Percentiles rank a stretch among this genome's conserved stretches.
Evolutionary conservation across 2,888 invertebrate genomes (phyloP).

Genomic region (Orthosia gracilis): DNA sequence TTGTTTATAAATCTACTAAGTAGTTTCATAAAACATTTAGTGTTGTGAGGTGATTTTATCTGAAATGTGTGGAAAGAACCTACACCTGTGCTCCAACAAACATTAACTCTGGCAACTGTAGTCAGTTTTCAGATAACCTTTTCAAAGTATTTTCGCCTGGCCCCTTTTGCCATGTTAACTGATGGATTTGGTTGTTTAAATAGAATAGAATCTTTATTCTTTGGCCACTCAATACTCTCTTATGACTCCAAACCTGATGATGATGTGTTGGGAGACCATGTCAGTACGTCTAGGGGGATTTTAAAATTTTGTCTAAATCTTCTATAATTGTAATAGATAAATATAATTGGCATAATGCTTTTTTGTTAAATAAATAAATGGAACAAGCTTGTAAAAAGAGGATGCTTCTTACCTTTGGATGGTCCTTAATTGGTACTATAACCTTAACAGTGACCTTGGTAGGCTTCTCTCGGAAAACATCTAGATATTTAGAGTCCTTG

Average conservation of each 20-base stretch:
- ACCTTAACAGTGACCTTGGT: constrained; percentile 94
- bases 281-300: neutral
- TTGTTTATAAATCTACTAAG: neutral
- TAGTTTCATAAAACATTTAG: neutral
- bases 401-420: constrained; percentile 91
- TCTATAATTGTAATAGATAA: too few relatives aligned
- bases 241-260: neutral
- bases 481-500: constrained; percentile 93
- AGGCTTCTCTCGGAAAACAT: constrained; percentile 94
- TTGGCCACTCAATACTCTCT: neutral
- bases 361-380: too few relatives aligned
- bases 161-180: neutral
- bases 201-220: too few relatives aligned
- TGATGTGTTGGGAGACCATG: neutral
- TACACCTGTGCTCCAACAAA: neutral
- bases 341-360: too few relatives aligned
- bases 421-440: constrained; percentile 93
- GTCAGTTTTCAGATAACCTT: neutral
- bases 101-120: neutral
- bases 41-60: neutral
- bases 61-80: neutral
- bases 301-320: too few relatives aligned
- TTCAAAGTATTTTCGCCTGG: neutral
- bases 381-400: too few relatives aligned
- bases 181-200: too few relatives aligned